phyloP scores from a whole-genome alignment of 2,113 vertebrate genomes.

The Poecile atricapillus region DNA sequence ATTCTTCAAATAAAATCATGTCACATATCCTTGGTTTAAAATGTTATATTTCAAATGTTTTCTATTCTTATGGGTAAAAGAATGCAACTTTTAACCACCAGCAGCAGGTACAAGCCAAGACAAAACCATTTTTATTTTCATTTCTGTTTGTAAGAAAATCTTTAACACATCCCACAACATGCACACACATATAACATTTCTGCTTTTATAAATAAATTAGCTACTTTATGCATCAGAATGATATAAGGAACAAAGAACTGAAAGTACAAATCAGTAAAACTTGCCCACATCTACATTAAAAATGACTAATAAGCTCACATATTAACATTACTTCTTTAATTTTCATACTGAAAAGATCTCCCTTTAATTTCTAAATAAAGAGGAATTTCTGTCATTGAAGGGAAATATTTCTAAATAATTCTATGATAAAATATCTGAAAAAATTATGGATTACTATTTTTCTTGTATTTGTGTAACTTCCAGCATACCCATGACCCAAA shows the following conservation, averaged over 20 bases:
- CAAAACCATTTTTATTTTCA: not conserved
- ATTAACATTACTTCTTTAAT: not conserved
- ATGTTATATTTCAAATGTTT: not conserved
- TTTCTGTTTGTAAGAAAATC: not conserved
- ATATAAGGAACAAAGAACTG: not conserved
- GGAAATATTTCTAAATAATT: not conserved
- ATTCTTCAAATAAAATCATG: not conserved
- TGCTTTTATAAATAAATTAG: not conserved
- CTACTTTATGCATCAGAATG: not conserved
- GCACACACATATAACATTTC: not conserved
- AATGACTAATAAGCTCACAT: not conserved
- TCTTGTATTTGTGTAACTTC: not conserved
- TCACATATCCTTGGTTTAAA: not conserved
- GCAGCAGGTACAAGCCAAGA: not conserved
- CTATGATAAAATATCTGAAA: not conserved
- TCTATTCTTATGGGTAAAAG: not conserved
- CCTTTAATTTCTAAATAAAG: not conserved
- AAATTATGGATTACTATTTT: not conserved
- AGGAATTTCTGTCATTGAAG: not conserved
- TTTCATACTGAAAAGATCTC: not conserved
- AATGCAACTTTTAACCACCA: not conserved
- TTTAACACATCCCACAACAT: not conserved
- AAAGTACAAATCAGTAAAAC: not conserved
- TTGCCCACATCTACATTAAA: not conserved
- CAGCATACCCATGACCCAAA: rapidly evolving